Percentiles rank a stretch among this genome's conserved stretches.
These are phyloP conservation scores for Hydropotes inermis DNA, from an alignment of 2,113 vertebrate species.

Conservation along the genomic window DNA sequence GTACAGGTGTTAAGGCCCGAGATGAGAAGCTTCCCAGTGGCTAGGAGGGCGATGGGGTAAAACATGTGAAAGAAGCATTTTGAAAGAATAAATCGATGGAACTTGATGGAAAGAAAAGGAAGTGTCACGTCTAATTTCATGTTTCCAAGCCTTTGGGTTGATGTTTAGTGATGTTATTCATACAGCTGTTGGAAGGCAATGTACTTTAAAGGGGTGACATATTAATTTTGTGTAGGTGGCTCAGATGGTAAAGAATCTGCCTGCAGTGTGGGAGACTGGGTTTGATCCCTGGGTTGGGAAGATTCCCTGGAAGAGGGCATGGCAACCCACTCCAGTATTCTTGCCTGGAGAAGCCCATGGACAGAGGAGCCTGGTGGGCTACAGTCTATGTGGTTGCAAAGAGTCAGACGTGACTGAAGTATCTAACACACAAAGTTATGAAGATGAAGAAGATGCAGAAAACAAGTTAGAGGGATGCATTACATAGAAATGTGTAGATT, in stretches of 20 bases:
- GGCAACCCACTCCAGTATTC: not conserved
- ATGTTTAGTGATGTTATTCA: not conserved
- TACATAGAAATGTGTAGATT: not conserved
- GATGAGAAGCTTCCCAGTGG: not conserved
- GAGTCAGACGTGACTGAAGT: not conserved
- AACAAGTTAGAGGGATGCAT: not conserved
- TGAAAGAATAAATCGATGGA: not conserved
- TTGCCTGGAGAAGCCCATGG: not conserved
- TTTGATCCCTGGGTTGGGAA: not conserved
- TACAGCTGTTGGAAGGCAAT: not conserved
- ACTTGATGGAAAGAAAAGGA: not conserved
- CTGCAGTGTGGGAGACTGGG: rapidly evolving
- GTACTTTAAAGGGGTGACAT: not conserved
- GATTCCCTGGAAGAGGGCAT: not conserved
- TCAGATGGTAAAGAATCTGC: not conserved
- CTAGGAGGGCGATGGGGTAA: not conserved
- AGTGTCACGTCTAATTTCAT: not conserved
- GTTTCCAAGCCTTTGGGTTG: not conserved
- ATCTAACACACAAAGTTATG: not conserved
- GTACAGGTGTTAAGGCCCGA: not conserved
- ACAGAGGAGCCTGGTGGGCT: not conserved
- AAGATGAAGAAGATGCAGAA: not conserved
- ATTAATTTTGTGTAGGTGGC: not conserved
- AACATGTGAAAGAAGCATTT: not conserved
- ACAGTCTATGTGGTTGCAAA: not conserved